These are phyloP conservation scores for Flabesymbios commensalis DNA, from an alignment of 2,888 invertebrate genomes.

Conservation along the genomic window DNA sequence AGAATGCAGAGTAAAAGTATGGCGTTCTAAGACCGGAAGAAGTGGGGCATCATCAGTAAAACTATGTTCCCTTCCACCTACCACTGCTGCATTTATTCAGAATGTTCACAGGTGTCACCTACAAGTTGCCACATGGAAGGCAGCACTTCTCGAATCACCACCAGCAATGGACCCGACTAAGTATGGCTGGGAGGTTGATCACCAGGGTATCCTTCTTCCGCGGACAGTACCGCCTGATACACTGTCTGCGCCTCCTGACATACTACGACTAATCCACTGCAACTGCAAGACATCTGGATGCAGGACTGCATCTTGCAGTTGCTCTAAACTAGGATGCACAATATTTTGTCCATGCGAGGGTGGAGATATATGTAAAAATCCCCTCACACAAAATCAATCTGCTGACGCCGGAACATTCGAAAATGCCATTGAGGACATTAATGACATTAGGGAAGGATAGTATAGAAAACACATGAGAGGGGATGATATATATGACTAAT, in stretches of 20 bases:
- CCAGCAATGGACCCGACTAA: conserved; percentile 3
- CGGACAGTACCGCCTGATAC: background rate
- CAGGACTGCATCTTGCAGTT: conserved; percentile 4
- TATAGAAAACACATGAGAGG: background rate
- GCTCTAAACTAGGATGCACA: conserved; percentile 8
- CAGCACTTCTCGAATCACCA: background rate
- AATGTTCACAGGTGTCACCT: conserved; percentile 7
- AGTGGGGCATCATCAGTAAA: conserved; percentile 7
- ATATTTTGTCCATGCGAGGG: conserved; percentile 7
- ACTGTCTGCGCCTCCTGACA: background rate
- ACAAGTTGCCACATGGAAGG: conserved; percentile 9
- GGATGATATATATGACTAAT: too few relatives aligned
- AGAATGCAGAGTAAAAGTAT: background rate
- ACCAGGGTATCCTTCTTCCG: background rate
- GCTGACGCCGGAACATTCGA: background rate
- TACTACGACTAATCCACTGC: conserved; percentile 2
- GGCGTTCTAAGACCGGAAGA: conserved; percentile 1
- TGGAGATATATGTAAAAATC: conserved; percentile 4
- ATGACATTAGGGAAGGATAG: background rate
- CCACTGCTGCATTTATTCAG: conserved; percentile 10
- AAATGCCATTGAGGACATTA: background rate
- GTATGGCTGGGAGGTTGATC: conserved; percentile 8
- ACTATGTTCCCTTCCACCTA: conserved; percentile 14
- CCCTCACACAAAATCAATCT: conserved; percentile 4
- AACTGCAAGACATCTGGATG: conserved; percentile 6